Conservation (phyloP, 2,888 invertebrate genomes). For the Rugalucina vietnamica region DNA sequence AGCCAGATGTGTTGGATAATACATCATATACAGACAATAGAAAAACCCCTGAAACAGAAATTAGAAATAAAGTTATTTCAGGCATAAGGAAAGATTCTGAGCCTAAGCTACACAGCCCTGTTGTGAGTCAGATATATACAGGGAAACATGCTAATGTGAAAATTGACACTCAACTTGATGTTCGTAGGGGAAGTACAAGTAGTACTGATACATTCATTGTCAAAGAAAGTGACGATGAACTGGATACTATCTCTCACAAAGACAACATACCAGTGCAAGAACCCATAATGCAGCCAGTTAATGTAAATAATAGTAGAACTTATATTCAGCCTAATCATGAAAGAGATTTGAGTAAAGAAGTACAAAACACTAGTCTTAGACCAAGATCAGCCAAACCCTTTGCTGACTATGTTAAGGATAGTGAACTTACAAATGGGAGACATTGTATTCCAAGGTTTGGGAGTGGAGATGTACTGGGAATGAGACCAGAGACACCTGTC, state of each 20-base stretch:
- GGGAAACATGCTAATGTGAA: neutral
- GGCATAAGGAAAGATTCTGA: neutral
- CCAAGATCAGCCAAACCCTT: constrained; percentile 72
- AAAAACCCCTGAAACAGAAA: neutral
- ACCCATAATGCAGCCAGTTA: neutral
- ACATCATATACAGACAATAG: neutral
- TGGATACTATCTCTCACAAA: constrained; percentile 6
- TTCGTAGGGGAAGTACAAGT: constrained; percentile 59
- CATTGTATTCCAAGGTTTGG: constrained; percentile 60
- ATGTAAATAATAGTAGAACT: neutral
- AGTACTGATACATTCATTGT: constrained; percentile 79
- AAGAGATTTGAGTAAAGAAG: constrained; percentile 61
- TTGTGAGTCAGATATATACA: constrained; percentile 39
- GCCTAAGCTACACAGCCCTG: constrained; percentile 45
- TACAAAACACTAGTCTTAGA: constrained; percentile 49
- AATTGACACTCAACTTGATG: neutral
- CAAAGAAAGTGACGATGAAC: constrained; percentile 74
- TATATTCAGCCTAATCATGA: constrained; percentile 59
- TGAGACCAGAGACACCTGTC: constrained; percentile 9
- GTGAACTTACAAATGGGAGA: constrained; percentile 10
- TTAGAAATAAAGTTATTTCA: too few species aligned
- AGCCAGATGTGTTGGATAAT: neutral
- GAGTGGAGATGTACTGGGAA: constrained; percentile 66
- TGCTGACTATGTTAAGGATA: constrained; percentile 22
- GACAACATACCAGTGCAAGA: neutral